Evolutionary conservation across 2,797 vertebrate species (phyloP).

Genomic region (Chelon labrosus): DNA sequence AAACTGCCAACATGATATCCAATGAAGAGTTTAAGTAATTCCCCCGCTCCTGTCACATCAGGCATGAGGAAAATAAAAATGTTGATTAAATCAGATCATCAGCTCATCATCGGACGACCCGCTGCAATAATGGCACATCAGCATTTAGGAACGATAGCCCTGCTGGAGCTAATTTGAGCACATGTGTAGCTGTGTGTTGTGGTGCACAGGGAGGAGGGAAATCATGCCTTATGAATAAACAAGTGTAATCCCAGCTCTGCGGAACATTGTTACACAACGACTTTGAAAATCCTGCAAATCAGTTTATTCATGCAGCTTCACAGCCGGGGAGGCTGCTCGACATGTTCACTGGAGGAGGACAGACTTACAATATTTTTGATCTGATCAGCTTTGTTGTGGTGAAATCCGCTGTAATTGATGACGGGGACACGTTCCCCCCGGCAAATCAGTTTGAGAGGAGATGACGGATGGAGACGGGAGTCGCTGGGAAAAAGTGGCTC

Average conservation of each 20-base stretch:
- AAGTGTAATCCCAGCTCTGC: conserved; percentile 62
- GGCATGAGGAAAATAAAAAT: not conserved
- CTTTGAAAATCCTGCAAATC: conserved; percentile 66
- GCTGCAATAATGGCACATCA: conserved; percentile 35
- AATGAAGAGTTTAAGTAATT: not conserved
- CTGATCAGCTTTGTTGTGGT: conserved; percentile 69
- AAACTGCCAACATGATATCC: not conserved
- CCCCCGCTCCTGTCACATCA: conserved; percentile 1
- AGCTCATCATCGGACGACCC: conserved; percentile 17
- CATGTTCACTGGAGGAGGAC: conserved; percentile 61
- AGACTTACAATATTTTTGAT: conserved; percentile 55
- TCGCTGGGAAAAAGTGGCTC: conserved; percentile 48
- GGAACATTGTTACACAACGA: conserved; percentile 49
- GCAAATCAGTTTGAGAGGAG: conserved; percentile 68
- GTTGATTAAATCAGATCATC: conserved; percentile 43
- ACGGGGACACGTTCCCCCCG: conserved; percentile 62
- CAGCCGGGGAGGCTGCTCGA: conserved; percentile 42
- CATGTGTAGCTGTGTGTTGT: conserved; percentile 35
- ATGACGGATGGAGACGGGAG: conserved; percentile 63
- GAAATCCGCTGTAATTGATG: conserved; percentile 69
- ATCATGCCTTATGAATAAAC: conserved; percentile 53
- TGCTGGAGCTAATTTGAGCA: conserved; percentile 30
- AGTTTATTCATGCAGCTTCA: conserved; percentile 60
- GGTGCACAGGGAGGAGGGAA: conserved; percentile 30
- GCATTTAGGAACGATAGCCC: conserved; percentile 36